Conservation (phyloP, 2,113 vertebrate species). For the Channa maculata region DNA sequence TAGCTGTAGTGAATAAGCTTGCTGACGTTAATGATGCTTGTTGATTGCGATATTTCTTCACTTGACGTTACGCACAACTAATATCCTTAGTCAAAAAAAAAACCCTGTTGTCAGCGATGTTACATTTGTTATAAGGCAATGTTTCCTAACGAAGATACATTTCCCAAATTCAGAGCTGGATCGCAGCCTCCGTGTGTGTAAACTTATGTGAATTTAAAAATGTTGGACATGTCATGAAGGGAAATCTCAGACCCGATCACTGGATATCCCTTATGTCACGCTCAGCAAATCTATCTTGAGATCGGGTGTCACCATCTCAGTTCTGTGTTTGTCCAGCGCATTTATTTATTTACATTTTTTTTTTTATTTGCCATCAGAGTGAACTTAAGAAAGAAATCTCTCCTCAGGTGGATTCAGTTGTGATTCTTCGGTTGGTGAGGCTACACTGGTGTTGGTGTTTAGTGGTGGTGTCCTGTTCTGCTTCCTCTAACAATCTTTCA, state of each 20-base stretch:
- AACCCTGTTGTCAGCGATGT: too few species aligned
- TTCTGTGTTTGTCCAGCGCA: neutral
- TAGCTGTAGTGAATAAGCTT: too few species aligned
- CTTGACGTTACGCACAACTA: too few species aligned
- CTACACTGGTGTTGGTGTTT: slow-evolving; percentile 7
- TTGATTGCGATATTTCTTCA: too few species aligned
- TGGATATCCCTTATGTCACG: neutral
- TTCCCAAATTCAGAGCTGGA: neutral
- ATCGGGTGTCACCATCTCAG: neutral
- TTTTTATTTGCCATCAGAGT: neutral
- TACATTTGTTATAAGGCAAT: too few species aligned
- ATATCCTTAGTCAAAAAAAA: too few species aligned
- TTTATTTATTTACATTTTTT: neutral
- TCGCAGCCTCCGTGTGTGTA: too few species aligned
- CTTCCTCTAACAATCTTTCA: slow-evolving; percentile 1
- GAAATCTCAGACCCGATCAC: too few species aligned
- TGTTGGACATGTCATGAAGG: neutral
- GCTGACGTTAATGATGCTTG: too few species aligned
- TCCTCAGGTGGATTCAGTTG: slow-evolving; percentile 10
- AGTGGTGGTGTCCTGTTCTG: slow-evolving; percentile 16
- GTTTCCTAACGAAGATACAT: too few species aligned
- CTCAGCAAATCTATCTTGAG: neutral
- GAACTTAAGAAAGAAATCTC: slow-evolving; percentile 22
- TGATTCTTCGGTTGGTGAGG: neutral
- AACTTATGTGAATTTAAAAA: neutral